phyloP scores from a whole-genome alignment of 2,113 vertebrate species.

The Amphiprion ocellaris region DNA sequence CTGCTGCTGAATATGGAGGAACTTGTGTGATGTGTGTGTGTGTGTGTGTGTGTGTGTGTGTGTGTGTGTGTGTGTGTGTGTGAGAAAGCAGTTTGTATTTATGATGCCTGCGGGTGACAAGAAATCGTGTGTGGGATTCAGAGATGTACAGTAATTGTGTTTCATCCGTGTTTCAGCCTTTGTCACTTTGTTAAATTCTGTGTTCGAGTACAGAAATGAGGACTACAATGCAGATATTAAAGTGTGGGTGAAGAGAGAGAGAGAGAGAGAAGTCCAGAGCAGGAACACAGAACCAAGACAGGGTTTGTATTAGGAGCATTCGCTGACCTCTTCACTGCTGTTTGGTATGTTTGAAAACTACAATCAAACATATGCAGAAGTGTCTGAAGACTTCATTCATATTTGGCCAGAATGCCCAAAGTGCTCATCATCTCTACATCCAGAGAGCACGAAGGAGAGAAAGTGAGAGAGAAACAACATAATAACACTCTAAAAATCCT shows the following conservation, averaged over 20 bases:
- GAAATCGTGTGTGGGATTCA: background rate
- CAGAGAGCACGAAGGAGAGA: background rate
- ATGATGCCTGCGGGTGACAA: slow-evolving; percentile 9
- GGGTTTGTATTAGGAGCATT: slow-evolving; percentile 15
- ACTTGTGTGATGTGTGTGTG: background rate
- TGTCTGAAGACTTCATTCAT: slow-evolving; percentile 45
- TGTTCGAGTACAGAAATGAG: background rate
- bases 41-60: background rate
- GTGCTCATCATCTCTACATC: slow-evolving; percentile 47
- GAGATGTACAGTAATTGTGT: slow-evolving; percentile 21
- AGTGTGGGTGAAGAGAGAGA: slow-evolving; percentile 13
- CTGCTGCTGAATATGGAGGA: background rate
- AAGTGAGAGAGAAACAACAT: background rate
- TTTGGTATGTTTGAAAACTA: slow-evolving; percentile 3
- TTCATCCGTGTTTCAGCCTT: slow-evolving; percentile 21
- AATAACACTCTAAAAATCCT: slow-evolving; percentile 61
- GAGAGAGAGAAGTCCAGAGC: background rate
- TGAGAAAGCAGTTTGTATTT: slow-evolving; percentile 9
- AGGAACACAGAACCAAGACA: slow-evolving; percentile 27
- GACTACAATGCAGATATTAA: slow-evolving; percentile 39
- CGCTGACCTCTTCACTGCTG: slow-evolving; percentile 26
- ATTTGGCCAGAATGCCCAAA: slow-evolving; percentile 35
- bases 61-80: too few relatives aligned
- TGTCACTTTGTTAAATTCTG: background rate
- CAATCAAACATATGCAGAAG: slow-evolving; percentile 18